Evolutionary conservation across 2,797 vertebrate genomes (phyloP).

Genomic region (Brachyrhaphis roseni): DNA sequence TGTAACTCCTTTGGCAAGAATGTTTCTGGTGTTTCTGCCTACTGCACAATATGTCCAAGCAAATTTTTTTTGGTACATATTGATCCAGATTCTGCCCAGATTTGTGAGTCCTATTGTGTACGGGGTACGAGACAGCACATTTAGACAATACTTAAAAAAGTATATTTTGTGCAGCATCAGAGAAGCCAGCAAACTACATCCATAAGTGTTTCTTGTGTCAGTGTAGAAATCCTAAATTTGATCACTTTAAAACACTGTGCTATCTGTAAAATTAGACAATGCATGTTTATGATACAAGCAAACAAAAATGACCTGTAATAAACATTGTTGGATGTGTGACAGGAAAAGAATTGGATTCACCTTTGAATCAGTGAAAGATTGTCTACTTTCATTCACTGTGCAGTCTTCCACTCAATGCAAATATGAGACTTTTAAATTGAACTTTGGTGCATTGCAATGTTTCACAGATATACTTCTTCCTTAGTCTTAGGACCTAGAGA

Average conservation of each 20-base stretch:
- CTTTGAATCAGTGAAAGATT: not conserved
- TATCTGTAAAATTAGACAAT: not conserved
- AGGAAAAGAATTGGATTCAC: not conserved
- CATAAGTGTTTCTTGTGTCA: not conserved
- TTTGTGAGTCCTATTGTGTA: conserved; percentile 68
- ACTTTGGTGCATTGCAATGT: not conserved
- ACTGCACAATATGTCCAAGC: not conserved
- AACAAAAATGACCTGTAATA: not conserved
- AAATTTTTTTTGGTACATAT: conserved; percentile 40
- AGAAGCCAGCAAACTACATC: not conserved
- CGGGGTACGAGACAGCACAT: conserved; percentile 58
- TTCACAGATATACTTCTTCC: not conserved
- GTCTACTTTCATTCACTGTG: not conserved
- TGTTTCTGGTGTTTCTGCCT: conserved; percentile 8
- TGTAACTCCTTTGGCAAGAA: not conserved
- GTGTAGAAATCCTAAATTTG: too few relatives aligned
- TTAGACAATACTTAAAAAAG: conserved; percentile 56
- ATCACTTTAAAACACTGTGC: not conserved
- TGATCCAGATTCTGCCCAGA: conserved; percentile 62
- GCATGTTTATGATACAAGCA: not conserved
- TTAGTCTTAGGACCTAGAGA: not conserved
- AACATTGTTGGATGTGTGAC: not conserved
- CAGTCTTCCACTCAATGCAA: not conserved
- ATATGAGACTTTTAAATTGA: not conserved
- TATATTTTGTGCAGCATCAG: conserved; percentile 32